These are phyloP conservation scores for Sesia bembeciformis DNA, from an alignment of 2,888 invertebrate genomes.

Conservation along the genomic window DNA sequence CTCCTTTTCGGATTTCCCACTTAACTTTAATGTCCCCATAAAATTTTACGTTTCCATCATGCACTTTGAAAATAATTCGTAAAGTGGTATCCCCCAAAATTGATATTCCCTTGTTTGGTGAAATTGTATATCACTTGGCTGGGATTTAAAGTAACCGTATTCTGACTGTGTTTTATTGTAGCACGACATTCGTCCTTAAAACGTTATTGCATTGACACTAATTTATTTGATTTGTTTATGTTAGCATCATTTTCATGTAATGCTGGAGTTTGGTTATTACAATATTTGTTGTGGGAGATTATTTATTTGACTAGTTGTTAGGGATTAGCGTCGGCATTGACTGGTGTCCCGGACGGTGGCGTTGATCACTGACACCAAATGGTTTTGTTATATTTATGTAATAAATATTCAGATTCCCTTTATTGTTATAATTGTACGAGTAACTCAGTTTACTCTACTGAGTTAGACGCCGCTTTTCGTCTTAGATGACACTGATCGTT, in stretches of 20 bases:
- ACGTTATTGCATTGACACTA: constrained; percentile 23
- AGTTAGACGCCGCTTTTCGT: no score
- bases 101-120: constrained; percentile 21
- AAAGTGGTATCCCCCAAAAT: constrained; percentile 19
- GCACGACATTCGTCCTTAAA: constrained; percentile 37
- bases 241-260: constrained; percentile 21
- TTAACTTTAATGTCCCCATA: constrained; percentile 69
- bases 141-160: constrained; percentile 46
- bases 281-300: constrained; percentile 65
- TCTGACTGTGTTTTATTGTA: constrained; percentile 27
- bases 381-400: no score
- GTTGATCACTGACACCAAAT: constrained; percentile 12
- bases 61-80: constrained; percentile 31
- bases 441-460: no score
- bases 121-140: constrained; percentile 44
- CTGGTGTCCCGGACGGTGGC: constrained; percentile 32
- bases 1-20: constrained; percentile 71
- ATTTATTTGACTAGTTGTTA: constrained; percentile 61
- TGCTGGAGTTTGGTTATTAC: constrained; percentile 48
- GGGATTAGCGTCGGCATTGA: constrained; percentile 31
- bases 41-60: constrained; percentile 49
- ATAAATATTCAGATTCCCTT: no score
- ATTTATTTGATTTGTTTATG: constrained; percentile 29
- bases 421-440: no score
- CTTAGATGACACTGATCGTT: no score